Base-by-base conservation (phyloP, 2,797 vertebrate genomes). In the Melanotaenia parkinsoni region DNA sequence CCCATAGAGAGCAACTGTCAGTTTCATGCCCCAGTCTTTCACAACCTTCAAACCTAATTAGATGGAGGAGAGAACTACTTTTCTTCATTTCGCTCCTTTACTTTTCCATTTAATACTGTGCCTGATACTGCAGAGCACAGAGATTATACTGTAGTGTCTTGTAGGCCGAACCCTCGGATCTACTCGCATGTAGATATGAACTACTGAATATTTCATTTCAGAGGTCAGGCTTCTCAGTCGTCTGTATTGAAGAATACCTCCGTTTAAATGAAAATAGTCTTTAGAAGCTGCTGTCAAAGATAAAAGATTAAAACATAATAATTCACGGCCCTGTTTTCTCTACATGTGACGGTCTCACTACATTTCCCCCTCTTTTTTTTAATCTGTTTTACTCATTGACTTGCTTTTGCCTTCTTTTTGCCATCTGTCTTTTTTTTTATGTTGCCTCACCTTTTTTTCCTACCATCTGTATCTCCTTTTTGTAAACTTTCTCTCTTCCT, bases 171-270 rank as follows among this genome's bases (percentile, higher is more conserved):
- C 74, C 70, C 80, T 70, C 54, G 62, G 63, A 78, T 86, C 83
- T 72, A 59, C 79, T 79, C 13, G 53, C 80, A 79, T 86, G 67
- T 85, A 87, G 81, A 91, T 84, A 73, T 85, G 73, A 89, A 79
- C 83, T 81, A 74, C 88, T 93, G 87, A 89, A 92, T 91, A 92
- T 93, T 91, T 90, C 38, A 91, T 90, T 88, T 57, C 65, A 62
- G 80, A 79, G 84, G 83, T 89, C 70, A 16, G 65, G 30, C 68
- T 66, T 80, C 3, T 50, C 7, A 20, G 57, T 88, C 14, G 32
- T 77, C 74, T 84, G 79, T 76, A 86, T 22, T 45, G 74, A 78
- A 77, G 71, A 87, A 77, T 35, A 82, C 58, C 69, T 82, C 26
- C 51, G 82, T 81, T 79, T 64, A 28, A 64, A 70, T 64, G 76